Evolutionary conservation across 1,140 invertebrate genomes (phyloP), one percentile per base, ranked within the genome.

Genomic region (Coptotermes formosanus): DNA sequence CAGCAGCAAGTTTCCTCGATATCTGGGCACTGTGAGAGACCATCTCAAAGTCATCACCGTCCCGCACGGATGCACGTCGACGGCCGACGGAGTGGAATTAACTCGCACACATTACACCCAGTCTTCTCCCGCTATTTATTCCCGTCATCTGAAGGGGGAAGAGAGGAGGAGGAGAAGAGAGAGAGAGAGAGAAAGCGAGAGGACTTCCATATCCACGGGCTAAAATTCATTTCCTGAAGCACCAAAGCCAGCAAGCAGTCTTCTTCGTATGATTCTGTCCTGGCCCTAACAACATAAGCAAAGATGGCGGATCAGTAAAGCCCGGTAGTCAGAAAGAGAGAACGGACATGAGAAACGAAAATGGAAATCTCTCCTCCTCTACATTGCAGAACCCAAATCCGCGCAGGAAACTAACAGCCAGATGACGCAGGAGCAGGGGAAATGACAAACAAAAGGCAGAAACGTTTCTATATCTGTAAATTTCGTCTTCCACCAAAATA

Each of bases 341-440:
- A 84, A 84, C 83, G 83, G 83, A 84, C 83, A 84, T 84, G 83
- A 84, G 83, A 75, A 75, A 84, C 83, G 83, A 84, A 84, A 84
- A 84, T 84, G 83, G 59, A 84, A 84, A 84, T 84, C 83, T 84
- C 83, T 84, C 83, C 82, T 52, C 52, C 48, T 84, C 83, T 84
- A 64, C n/a, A 52, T 55, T 52, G 30, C 83, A 52, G 83, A 64
- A 84, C 83, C 83, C 83, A 84, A 75, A 75, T 75, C 64, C 64
- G 64, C n/a, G 83, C 83, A 84, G 83, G 83, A 84, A 84, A 84
- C 83, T 84, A 84, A 84, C 83, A 52, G 48, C 83, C 48, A 55
- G 83, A 75, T 75, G 64, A 75, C n/a, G 64, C 64, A 75, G 64
- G 64, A 75, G 83, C 45, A 25, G 83, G 83, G 83, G 83, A 84